phyloP scores from a whole-genome alignment of 2,797 vertebrate genomes.

The Acridotheres tristis region DNA sequence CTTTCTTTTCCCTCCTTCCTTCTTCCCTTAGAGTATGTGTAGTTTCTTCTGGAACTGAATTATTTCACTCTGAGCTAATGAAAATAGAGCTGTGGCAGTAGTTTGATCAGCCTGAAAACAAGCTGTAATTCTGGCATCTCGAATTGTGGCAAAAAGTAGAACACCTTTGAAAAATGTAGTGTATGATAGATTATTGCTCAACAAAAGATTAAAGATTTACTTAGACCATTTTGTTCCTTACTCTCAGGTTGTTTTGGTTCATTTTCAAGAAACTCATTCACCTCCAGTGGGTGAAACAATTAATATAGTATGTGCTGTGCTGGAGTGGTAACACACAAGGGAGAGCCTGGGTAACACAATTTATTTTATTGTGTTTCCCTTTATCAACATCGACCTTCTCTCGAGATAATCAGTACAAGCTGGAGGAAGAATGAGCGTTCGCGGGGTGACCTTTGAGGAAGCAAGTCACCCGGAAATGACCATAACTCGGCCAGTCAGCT shows the following conservation, averaged over 20 bases:
- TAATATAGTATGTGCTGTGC: background rate
- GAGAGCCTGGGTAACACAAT: constrained; percentile 69
- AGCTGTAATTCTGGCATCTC: background rate
- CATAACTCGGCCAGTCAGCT: constrained; percentile 61
- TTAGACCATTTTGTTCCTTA: background rate
- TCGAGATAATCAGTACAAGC: constrained; percentile 84
- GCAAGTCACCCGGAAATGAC: constrained; percentile 82
- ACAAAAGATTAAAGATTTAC: background rate
- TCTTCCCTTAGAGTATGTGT: background rate
- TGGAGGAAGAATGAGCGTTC: constrained; percentile 73
- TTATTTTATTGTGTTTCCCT: constrained; percentile 81
- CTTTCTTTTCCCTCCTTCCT: background rate
- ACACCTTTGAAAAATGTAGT: background rate
- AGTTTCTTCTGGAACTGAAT: background rate
- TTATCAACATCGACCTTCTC: constrained; percentile 82
- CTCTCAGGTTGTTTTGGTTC: background rate
- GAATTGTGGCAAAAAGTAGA: background rate
- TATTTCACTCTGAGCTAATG: constrained; percentile 22
- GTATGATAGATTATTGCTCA: background rate
- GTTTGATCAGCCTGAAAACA: background rate
- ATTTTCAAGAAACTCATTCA: constrained; percentile 34
- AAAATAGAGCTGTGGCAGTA: background rate
- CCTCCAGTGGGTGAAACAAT: background rate
- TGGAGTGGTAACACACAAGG: background rate
- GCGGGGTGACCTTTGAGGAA: constrained; percentile 80